Conservation (phyloP, 1,140 invertebrate genomes). For the Drosophila novamexicana region DNA sequence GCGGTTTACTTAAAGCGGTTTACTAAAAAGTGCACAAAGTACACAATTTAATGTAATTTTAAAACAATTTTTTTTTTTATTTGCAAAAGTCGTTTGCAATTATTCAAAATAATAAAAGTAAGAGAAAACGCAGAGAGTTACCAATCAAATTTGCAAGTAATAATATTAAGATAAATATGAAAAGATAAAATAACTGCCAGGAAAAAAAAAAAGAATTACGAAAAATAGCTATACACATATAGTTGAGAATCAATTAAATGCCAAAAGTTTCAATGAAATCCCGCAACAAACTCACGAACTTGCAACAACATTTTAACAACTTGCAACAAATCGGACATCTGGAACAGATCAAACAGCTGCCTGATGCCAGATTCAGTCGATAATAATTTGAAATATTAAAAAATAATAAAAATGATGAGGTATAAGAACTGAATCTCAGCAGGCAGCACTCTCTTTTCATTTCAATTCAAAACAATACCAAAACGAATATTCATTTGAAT, state of each 20-base stretch:
- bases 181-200: neutral
- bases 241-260: neutral
- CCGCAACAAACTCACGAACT: slow-evolving; percentile 6
- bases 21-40: slow-evolving; percentile 33
- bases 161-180: neutral
- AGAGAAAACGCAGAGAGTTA: neutral
- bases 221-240: neutral
- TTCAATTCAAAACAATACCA: too few species aligned
- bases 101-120: neutral
- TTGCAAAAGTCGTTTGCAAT: neutral
- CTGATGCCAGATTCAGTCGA: too few species aligned
- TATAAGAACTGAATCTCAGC: too few species aligned
- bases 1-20: neutral
- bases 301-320: too few species aligned
- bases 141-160: neutral
- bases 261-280: slow-evolving; percentile 26
- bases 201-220: neutral
- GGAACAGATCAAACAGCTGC: too few species aligned
- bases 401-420: too few species aligned
- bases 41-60: slow-evolving; percentile 26
- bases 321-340: too few species aligned
- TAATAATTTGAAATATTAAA: too few species aligned
- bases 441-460: too few species aligned
- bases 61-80: slow-evolving; percentile 34
- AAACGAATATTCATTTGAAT: too few species aligned